Evolutionary conservation across 2,113 vertebrate species (phyloP).

Genomic region (Ceuthmochares aereus): DNA sequence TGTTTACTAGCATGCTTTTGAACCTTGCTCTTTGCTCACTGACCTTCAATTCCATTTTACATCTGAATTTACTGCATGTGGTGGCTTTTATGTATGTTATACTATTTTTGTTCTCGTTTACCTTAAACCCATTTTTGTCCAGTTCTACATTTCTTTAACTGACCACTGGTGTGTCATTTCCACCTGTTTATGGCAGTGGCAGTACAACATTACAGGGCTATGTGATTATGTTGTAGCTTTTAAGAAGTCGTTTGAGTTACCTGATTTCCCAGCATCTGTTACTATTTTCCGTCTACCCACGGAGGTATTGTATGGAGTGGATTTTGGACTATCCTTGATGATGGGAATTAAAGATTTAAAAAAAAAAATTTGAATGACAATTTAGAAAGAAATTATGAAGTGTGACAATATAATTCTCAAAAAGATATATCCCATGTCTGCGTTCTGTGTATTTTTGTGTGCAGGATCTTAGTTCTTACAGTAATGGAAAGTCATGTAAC

Average conservation of each 20-base stretch:
- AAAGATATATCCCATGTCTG: neutral
- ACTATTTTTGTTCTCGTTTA: neutral
- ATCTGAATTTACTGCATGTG: neutral
- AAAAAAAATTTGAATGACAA: neutral
- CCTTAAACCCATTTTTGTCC: neutral
- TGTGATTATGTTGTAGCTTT: neutral
- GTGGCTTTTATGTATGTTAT: neutral
- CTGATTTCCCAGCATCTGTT: neutral
- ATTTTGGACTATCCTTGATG: neutral
- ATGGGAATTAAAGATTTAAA: neutral
- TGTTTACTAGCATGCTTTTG: neutral
- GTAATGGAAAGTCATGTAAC: neutral
- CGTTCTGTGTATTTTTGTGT: neutral
- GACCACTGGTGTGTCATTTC: neutral
- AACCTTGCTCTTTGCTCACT: neutral
- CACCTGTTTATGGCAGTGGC: neutral
- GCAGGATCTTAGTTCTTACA: neutral
- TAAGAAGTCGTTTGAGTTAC: neutral
- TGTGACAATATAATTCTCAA: neutral
- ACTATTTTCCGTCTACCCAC: neutral
- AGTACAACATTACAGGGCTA: neutral
- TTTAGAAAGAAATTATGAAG: neutral
- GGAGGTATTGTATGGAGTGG: neutral
- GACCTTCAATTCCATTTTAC: neutral
- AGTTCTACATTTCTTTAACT: neutral